phyloP scores from a whole-genome alignment of 2,797 vertebrate species.

The Neoniphon sammara region DNA sequence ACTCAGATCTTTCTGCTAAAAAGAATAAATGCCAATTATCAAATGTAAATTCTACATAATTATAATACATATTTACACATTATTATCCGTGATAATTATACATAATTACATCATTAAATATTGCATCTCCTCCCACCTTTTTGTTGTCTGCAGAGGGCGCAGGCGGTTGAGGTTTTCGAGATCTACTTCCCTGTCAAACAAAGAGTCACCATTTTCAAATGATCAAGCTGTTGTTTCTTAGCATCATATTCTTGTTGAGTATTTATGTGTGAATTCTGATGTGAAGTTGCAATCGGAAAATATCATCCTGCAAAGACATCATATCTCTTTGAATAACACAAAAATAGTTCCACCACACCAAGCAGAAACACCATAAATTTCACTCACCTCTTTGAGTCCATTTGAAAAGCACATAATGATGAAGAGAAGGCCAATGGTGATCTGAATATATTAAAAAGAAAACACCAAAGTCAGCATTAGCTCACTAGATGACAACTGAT shows the following conservation, averaged over 20 bases:
- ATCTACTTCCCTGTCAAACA: conserved; percentile 59
- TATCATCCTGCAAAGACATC: no score
- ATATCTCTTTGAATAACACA: not conserved
- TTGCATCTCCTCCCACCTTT: conserved; percentile 62
- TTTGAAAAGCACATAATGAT: conserved; percentile 74
- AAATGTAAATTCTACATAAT: not conserved
- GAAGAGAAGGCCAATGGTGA: conserved; percentile 69
- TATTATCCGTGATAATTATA: not conserved
- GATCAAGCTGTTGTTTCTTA: not conserved
- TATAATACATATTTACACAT: no score
- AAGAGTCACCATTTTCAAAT: conserved; percentile 9
- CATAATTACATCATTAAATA: not conserved
- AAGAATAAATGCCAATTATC: not conserved
- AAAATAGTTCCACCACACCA: not conserved
- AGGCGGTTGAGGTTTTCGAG: conserved; percentile 45
- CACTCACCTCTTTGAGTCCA: conserved; percentile 74
- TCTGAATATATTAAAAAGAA: conserved; percentile 50
- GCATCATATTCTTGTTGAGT: not conserved
- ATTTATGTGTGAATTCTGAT: not conserved
- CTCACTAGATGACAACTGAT: not conserved
- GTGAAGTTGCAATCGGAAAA: no score
- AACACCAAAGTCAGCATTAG: conserved; percentile 6
- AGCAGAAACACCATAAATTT: not conserved
- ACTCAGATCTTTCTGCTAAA: conserved; percentile 76
- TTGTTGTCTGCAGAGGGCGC: conserved; percentile 66